These are phyloP conservation scores for Lasioglossum leucozonium DNA, from an alignment of 2,888 invertebrate species.

Conservation along the genomic window DNA sequence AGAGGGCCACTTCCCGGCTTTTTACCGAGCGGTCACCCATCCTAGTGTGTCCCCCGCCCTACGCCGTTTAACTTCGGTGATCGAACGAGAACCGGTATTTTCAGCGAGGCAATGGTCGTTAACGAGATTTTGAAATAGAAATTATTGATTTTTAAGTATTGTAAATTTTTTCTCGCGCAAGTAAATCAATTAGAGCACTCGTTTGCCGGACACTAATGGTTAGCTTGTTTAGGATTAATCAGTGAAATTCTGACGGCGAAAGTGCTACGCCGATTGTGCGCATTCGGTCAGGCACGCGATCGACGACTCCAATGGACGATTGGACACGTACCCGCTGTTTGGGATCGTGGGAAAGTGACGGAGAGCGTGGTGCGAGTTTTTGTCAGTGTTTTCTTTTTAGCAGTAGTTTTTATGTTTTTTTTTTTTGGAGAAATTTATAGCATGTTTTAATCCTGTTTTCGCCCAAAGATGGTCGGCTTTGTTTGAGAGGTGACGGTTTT, in stretches of 20 bases:
- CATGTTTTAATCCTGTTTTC: not conserved
- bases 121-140: too few species aligned
- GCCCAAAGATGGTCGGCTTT: not conserved
- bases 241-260: not conserved
- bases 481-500: not conserved
- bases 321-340: not conserved
- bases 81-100: too few species aligned
- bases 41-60: too few species aligned
- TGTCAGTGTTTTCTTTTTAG: not conserved
- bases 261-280: not conserved
- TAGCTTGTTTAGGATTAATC: not conserved
- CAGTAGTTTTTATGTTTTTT: not conserved
- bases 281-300: not conserved
- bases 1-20: too few species aligned
- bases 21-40: too few species aligned
- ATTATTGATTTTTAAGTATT: too few species aligned
- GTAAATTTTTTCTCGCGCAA: not conserved
- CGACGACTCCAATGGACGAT: not conserved
- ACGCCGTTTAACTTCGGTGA: too few species aligned
- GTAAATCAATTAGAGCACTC: not conserved
- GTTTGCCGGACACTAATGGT: not conserved
- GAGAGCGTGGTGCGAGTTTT: not conserved
- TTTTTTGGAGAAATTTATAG: not conserved
- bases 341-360: not conserved
- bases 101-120: too few species aligned